Base-by-base conservation (phyloP, 2,888 invertebrate species). In the Amaurobius ferox region DNA sequence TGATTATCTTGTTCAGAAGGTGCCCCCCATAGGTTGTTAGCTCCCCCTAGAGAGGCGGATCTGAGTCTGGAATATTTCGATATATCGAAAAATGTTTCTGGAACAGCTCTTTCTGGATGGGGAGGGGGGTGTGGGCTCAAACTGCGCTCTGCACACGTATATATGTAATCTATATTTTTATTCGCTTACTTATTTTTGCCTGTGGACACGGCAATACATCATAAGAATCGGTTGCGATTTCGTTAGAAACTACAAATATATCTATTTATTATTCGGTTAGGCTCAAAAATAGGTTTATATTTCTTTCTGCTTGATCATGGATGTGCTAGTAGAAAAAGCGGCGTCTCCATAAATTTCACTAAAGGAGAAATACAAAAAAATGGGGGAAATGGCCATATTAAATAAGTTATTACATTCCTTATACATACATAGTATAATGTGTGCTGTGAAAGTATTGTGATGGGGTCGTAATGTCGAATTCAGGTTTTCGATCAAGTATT, bases 31-130 rank as follows among this genome's bases (percentile, higher is more conserved):
- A 74, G 74, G 81, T 74, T 81, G 68, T 68, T 81, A 70, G 48
- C 81, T 62, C 74, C 62, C 44, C 32, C 40, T 81, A 19, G 26
- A 74, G 61, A 61, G 73, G 32, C 55, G 39, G 39, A 29, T 48
- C 32, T 3, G 40, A 76, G 40, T 71, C 30, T 62, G 44, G 55
- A 68, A 81, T 81, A 81, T 81, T 76, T 64, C 83, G 72, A 83
- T 83, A 77, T 77, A 83, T 83, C 64, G 83, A 72, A 77, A 77
- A 83, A 83, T 71, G 71, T 67, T 77, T 77, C 64, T 66, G 35
- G 77, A 83, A 67, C 72, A 83, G 48, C 70, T 64, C 74, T 61
- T 68, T 81, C 68, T 62, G n/a, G n/a, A n/a, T 26, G 64, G 71
- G 68, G 62, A 61, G 62, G 62, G 23, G 79, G 66, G 48, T 77